These are phyloP conservation scores for Gadus macrocephalus DNA, from an alignment of 2,113 vertebrate genomes.

Conservation along the genomic window DNA sequence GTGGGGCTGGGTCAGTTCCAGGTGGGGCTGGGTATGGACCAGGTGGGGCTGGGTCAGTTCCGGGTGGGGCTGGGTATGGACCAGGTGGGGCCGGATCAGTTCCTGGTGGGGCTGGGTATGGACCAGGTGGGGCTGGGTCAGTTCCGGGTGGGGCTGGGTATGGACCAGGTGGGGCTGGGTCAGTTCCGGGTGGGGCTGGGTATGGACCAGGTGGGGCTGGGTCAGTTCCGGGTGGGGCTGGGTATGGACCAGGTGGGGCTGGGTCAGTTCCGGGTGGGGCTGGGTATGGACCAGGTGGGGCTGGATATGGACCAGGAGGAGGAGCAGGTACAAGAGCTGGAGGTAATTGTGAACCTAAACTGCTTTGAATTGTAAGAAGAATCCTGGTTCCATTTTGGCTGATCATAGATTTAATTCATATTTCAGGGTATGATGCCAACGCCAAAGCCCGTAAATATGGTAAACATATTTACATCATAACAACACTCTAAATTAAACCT, in stretches of 20 bases:
- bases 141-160: conserved; percentile 11
- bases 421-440: conserved; percentile 18
- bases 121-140: conserved; percentile 30
- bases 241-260: conserved; percentile 10
- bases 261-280: conserved; percentile 29
- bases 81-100: background rate
- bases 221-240: conserved; percentile 1
- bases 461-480: background rate
- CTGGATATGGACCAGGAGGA: conserved; percentile 14
- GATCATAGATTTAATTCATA: background rate
- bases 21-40: conserved; percentile 22
- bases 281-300: conserved; percentile 23
- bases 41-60: background rate
- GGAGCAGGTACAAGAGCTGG: conserved; percentile 7
- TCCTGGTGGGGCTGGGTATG: conserved; percentile 8
- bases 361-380: no score
- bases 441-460: conserved; percentile 23
- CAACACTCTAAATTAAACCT: background rate
- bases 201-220: conserved; percentile 31
- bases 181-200: background rate
- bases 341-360: background rate
- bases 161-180: conserved; percentile 33
- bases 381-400: no score
- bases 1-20: conserved; percentile 24
- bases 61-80: conserved; percentile 3